A percentile compares a stretch with the other conserved stretches of the same genome.
These are phyloP conservation scores for Marasmarcha lunaedactyla DNA, from an alignment of 2,888 invertebrate genomes.

Conservation along the genomic window DNA sequence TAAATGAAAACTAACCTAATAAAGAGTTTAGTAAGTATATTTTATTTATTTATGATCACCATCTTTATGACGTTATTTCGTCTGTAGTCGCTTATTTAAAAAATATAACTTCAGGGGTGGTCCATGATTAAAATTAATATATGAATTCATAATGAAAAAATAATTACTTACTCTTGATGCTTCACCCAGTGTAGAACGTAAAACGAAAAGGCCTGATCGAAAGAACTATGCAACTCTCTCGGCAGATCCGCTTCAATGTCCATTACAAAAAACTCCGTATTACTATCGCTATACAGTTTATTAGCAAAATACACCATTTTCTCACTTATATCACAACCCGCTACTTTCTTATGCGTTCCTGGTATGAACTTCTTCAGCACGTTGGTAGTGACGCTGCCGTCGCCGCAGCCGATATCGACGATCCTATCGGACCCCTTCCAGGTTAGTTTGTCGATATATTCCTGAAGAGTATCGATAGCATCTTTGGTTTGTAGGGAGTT, in stretches of 20 bases:
- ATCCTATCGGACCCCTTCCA: conserved; percentile 65
- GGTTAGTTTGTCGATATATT: conserved; percentile 69
- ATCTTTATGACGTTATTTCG: too few relatives aligned
- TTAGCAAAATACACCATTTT: conserved; percentile 78
- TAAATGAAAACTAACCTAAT: too few relatives aligned
- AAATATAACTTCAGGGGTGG: too few relatives aligned
- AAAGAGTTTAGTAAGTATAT: too few relatives aligned
- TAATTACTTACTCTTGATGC: conserved; percentile 72
- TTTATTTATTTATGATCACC: too few relatives aligned
- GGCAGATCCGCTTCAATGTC: conserved; percentile 72
- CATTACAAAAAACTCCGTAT: conserved; percentile 56
- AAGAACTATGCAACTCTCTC: conserved; percentile 52
- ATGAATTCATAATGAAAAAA: too few relatives aligned
- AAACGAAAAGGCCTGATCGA: conserved; percentile 80
- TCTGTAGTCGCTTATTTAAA: too few relatives aligned
- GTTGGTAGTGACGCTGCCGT: conserved; percentile 77
- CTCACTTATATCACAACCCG: conserved; percentile 78
- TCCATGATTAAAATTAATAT: too few relatives aligned
- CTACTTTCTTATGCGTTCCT: conserved; percentile 49
- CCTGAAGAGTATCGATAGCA: conserved; percentile 70
- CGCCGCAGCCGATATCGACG: conserved; percentile 81
- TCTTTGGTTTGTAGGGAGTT: conserved; percentile 76
- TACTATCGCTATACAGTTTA: conserved; percentile 51
- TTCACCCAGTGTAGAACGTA: conserved; percentile 85
- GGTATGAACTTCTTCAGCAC: conserved; percentile 73